Evolutionary conservation across 1,140 invertebrate genomes (phyloP), one percentile per base, ranked within the genome.

Genomic region (Wiebesia pumilae): DNA sequence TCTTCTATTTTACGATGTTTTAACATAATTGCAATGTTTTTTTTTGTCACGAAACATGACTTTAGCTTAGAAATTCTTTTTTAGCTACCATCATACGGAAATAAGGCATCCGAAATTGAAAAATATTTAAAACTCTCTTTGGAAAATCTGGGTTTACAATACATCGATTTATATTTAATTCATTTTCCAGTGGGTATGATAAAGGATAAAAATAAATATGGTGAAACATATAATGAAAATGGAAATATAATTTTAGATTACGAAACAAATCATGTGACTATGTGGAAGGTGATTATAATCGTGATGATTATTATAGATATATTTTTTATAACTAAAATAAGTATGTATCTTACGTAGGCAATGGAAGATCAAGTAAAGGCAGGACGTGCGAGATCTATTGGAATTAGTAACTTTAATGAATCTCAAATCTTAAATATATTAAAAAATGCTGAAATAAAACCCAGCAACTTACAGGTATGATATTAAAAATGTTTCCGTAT

Each of bases 81-180:
- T 80, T 81, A 95, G 95, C 92, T 95, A 43, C 95, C 95, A 16
- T 93, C 95, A 87, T 95, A 92, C 89, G 96, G 95, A n/a, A 96
- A 96, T 88, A 94, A 95, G 35, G 95, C 96, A 16, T 95, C 95
- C 3, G 95, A 96, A 81, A 97, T 98, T 21, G 95, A 95, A 87
- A 95, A 95, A 58, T 97, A 95, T 86, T 91, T 98, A 43, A 95
- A 95, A 73, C 92, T 96, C 75, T 98, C 97, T 0, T 91, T 98
- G 47, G 93, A 95, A 73, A 95, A 95, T 69, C 93, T 98, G 27
- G 95, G 96, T 86, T 90, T 97, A 83, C 95, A 96, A 80, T 98
- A 98, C 90, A 92, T 98, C 4, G 98, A 98, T 90, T 94, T 98
- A 86, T 98, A 97, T 91, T 93, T 98, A 21, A 95, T 98, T 80